Conservation (phyloP, 2,113 vertebrate species). For the Poecilia latipinna region DNA sequence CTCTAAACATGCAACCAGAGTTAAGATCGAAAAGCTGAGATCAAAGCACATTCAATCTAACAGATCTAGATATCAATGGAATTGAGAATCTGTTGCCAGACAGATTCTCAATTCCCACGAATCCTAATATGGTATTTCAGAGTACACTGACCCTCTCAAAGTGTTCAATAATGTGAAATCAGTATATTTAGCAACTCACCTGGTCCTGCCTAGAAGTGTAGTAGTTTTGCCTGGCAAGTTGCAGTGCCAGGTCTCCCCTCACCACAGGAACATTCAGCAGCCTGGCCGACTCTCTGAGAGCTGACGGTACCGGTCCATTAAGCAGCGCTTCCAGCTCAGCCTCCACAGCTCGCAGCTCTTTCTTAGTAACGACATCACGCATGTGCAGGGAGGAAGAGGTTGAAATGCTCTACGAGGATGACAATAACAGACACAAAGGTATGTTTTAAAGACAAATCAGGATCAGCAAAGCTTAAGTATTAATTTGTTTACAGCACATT, state of each 20-base stretch:
- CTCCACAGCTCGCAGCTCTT: slow-evolving; percentile 81
- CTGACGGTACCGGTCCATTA: slow-evolving; percentile 77
- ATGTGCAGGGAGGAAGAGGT: slow-evolving; percentile 66
- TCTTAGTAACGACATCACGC: slow-evolving; percentile 77
- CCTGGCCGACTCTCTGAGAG: slow-evolving; percentile 83
- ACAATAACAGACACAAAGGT: neutral
- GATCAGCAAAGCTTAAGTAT: neutral
- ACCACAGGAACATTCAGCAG: slow-evolving; percentile 84
- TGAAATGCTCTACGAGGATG: slow-evolving; percentile 66
- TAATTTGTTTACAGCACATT: neutral
- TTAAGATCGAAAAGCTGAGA: too few relatives aligned
- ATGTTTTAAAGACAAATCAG: neutral
- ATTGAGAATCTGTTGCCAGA: too few relatives aligned
- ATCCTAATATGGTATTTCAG: too few relatives aligned
- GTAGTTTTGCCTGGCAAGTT: slow-evolving; percentile 84
- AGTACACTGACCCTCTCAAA: neutral
- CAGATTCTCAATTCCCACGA: too few relatives aligned
- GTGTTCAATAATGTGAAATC: neutral
- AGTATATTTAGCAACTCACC: slow-evolving; percentile 32
- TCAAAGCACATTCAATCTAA: too few relatives aligned
- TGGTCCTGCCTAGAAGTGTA: slow-evolving; percentile 84
- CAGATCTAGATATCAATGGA: too few relatives aligned
- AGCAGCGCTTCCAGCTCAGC: slow-evolving; percentile 81
- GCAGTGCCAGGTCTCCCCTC: slow-evolving; percentile 82
- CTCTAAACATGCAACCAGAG: too few relatives aligned